Conservation (phyloP, 37 sponge, comb jelly and placozoan species). For the Ephydatia muelleri region DNA sequence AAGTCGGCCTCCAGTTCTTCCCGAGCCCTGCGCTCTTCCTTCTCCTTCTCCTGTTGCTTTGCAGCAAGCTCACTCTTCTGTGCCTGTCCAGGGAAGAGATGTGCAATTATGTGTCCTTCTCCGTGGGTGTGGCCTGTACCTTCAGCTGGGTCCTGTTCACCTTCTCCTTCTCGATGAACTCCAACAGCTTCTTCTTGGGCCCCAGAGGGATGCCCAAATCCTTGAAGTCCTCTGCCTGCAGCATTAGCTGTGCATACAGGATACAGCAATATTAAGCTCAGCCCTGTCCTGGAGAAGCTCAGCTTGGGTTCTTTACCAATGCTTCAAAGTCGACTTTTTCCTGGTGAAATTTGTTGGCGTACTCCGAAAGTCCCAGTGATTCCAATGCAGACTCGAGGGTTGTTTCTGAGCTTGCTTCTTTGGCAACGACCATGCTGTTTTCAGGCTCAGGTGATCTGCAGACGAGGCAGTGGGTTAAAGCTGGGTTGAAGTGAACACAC, state of each 20-base stretch:
- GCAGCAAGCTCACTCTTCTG: neutral
- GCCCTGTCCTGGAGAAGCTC: too few relatives aligned
- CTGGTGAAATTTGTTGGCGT: slow-evolving; percentile 38
- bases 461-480: neutral
- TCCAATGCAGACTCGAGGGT: slow-evolving; percentile 66
- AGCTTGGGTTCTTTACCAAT: too few relatives aligned
- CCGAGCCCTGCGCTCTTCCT: slow-evolving; percentile 19
- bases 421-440: slow-evolving; percentile 10
- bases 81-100: neutral
- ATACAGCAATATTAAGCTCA: too few relatives aligned
- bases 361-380: slow-evolving; percentile 55
- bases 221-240: slow-evolving; percentile 76
- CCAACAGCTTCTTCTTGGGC: slow-evolving; percentile 81
- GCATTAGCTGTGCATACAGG: slow-evolving; percentile 62
- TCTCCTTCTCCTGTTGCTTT: slow-evolving; percentile 12
- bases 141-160: neutral
- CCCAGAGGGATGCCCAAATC: slow-evolving; percentile 85
- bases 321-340: slow-evolving; percentile 87
- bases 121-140: neutral
- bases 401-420: slow-evolving; percentile 28
- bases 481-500: too few relatives aligned
- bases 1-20: slow-evolving; percentile 8
- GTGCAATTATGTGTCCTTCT: neutral
- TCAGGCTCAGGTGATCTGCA: neutral
- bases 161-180: slow-evolving; percentile 31